A percentile compares a stretch with the other conserved stretches of the same genome.
phyloP scores from a whole-genome alignment of 2,113 vertebrate genomes.

The Myiagra hebetior region DNA sequence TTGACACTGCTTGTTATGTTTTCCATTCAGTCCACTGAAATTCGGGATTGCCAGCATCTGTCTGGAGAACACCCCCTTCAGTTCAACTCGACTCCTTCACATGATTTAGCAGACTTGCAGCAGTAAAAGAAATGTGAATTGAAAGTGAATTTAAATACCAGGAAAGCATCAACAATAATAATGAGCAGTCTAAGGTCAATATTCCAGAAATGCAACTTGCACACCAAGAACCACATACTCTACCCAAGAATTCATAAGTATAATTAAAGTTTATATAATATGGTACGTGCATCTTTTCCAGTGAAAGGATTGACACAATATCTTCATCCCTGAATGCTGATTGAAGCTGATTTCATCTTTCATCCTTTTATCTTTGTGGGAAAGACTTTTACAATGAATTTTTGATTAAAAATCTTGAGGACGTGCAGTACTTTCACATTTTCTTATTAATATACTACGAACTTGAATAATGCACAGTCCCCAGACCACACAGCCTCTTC shows the following conservation, averaged over 20 bases:
- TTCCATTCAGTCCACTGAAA: neutral
- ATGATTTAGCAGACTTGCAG: neutral
- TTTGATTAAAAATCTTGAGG: neutral
- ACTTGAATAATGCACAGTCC: neutral
- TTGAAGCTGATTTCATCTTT: neutral
- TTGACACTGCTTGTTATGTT: neutral
- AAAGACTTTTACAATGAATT: neutral
- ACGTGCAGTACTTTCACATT: fast-evolving
- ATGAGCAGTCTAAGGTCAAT: neutral
- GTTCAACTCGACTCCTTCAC: neutral
- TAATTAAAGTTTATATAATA: neutral
- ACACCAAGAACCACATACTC: neutral
- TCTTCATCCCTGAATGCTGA: neutral
- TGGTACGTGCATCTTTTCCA: fast-evolving
- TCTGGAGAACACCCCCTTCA: neutral
- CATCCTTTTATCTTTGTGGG: neutral
- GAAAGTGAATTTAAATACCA: neutral
- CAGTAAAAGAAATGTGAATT: neutral
- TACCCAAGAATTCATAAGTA: neutral
- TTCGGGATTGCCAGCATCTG: fast-evolving
- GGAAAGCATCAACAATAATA: neutral
- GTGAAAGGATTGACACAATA: neutral
- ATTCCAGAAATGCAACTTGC: neutral
- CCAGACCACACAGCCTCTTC: neutral
- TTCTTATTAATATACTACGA: neutral